Evolutionary conservation across 1,140 invertebrate genomes (phyloP).

Genomic region (Wasmannia auropunctata): DNA sequence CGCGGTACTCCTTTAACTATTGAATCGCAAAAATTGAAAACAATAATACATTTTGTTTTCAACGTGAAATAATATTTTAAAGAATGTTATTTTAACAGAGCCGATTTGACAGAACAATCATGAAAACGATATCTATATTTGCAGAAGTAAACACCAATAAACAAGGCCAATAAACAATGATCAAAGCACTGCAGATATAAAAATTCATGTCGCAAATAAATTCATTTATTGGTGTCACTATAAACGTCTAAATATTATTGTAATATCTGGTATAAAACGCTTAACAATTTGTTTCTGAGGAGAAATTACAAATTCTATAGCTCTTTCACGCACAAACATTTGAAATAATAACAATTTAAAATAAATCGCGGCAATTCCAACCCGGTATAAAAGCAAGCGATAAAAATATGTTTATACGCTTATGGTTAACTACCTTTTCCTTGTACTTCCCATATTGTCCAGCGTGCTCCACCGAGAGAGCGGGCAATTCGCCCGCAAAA

Average conservation of each 20-base stretch:
- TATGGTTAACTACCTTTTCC: background rate
- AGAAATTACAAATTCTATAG: background rate
- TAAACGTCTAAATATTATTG: background rate
- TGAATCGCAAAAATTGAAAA: background rate
- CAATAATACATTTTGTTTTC: background rate
- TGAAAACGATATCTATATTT: no score
- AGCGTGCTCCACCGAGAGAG: background rate
- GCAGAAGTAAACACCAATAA: no score
- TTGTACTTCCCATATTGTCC: constrained; percentile 7
- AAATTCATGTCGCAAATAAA: no score
- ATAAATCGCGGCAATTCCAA: background rate
- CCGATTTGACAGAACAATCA: no score
- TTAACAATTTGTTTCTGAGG: background rate
- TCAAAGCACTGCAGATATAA: no score
- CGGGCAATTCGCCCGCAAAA: constrained; percentile 33
- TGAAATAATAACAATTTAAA: background rate
- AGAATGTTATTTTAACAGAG: no score
- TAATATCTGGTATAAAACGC: background rate
- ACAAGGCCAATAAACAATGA: no score
- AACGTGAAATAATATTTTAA: background rate
- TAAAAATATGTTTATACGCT: constrained; percentile 34
- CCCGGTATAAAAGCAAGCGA: background rate
- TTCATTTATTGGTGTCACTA: background rate
- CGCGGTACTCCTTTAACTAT: background rate
- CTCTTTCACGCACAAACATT: background rate